Percentiles rank a stretch among this genome's conserved stretches.
These are phyloP conservation scores for Axinella damicornis DNA, from an alignment of 37 sponge, comb jelly and placozoan species.

Conservation along the genomic window DNA sequence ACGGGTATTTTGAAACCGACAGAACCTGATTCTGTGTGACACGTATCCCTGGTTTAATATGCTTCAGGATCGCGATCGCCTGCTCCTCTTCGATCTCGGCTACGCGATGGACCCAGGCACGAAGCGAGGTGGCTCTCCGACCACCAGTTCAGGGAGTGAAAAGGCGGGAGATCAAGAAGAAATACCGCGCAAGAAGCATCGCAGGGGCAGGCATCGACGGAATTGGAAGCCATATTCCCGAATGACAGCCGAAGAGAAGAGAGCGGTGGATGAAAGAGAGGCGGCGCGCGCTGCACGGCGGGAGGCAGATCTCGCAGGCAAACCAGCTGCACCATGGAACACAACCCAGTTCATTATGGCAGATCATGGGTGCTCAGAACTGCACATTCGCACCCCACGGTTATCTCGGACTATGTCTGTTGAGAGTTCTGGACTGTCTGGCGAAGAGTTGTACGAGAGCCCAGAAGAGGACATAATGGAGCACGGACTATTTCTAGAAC, in stretches of 20 bases:
- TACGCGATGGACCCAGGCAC: no score
- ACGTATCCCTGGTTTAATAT: no score
- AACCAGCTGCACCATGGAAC: conserved; percentile 66
- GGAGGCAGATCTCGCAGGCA: conserved; percentile 33
- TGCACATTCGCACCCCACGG: conserved; percentile 10
- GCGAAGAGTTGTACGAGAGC: conserved; percentile 52
- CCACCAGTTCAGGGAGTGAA: conserved; percentile 33
- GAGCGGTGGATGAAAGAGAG: conserved; percentile 30
- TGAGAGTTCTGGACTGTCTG: conserved; percentile 52
- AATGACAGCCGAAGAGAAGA: conserved; percentile 53
- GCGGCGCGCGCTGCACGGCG: conserved; percentile 36
- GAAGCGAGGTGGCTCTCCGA: background rate
- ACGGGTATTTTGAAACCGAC: no score
- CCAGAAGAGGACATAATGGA: conserved; percentile 50
- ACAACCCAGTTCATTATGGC: conserved; percentile 78
- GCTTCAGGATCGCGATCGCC: no score
- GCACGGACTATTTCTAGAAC: conserved; percentile 40
- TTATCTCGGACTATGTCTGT: conserved; percentile 35
- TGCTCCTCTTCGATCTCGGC: no score
- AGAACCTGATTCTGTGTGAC: no score
- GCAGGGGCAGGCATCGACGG: conserved; percentile 47
- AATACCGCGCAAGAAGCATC: conserved; percentile 6
- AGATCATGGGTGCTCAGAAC: conserved; percentile 37
- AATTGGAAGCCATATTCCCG: conserved; percentile 67
- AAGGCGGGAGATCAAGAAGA: conserved; percentile 18